A percentile compares a stretch with the other conserved stretches of the same genome.
phyloP scores from a whole-genome alignment of 2,113 vertebrate species.

The Okapia johnstoni region DNA sequence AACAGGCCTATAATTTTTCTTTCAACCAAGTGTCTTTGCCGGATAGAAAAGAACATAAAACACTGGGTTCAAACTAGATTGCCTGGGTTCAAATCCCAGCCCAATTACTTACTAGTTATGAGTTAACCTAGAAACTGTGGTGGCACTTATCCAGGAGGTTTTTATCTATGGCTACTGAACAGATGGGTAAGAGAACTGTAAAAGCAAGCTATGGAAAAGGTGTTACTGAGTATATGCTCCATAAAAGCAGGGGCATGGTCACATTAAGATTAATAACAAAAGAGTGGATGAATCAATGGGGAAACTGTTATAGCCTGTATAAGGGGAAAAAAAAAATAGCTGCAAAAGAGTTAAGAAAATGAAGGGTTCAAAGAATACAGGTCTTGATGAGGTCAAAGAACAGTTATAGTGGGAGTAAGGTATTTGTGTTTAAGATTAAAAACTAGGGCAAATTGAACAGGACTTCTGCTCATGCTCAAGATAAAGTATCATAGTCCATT shows the following conservation, averaged over 20 bases:
- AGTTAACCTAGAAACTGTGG: neutral
- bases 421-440: neutral
- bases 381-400: neutral
- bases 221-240: neutral
- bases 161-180: neutral
- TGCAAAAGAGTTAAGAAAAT: neutral
- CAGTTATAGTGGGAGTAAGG: neutral
- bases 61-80: neutral
- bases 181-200: neutral
- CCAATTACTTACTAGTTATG: neutral
- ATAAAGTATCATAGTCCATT: neutral
- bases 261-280: neutral
- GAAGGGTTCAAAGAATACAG: neutral
- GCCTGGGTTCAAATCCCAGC: neutral
- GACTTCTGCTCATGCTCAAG: neutral
- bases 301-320: neutral
- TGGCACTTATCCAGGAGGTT: neutral
- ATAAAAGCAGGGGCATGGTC: neutral
- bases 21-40: neutral
- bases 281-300: neutral
- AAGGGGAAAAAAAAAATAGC: neutral
- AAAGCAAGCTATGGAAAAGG: neutral
- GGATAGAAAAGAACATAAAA: neutral
- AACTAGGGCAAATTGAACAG: neutral
- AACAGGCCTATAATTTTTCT: neutral